These are phyloP conservation scores for Archivesica marissinica DNA, from an alignment of 1,140 invertebrate genomes.

Conservation along the genomic window DNA sequence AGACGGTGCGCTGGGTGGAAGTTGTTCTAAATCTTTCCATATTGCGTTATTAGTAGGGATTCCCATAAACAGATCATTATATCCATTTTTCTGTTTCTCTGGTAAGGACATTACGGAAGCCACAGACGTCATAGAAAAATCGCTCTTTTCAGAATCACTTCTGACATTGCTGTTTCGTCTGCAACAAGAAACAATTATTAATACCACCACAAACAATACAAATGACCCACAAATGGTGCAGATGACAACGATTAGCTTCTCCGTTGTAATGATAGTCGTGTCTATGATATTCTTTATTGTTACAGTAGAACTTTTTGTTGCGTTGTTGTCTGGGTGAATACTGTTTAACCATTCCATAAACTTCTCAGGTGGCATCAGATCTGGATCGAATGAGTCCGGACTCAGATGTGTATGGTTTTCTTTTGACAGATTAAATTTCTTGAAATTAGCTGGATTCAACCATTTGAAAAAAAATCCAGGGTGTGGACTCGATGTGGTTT, in stretches of 20 bases:
- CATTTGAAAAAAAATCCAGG: neutral
- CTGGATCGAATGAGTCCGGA: neutral
- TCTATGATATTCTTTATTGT: slow-evolving; percentile 21
- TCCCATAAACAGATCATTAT: slow-evolving; percentile 45
- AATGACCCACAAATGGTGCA: slow-evolving; percentile 12
- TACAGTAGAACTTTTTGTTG: neutral
- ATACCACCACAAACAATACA: slow-evolving; percentile 12
- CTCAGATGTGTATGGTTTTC: neutral
- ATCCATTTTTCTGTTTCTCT: slow-evolving; percentile 16
- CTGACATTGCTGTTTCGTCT: neutral
- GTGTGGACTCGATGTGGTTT: neutral
- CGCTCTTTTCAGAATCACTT: slow-evolving; percentile 20
- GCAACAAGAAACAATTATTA: slow-evolving; percentile 13
- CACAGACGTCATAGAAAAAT: neutral
- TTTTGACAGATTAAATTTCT: too few species aligned
- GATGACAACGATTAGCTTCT: slow-evolving; percentile 34
- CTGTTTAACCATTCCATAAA: slow-evolving; percentile 41
- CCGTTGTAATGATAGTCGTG: neutral
- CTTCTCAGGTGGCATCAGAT: neutral
- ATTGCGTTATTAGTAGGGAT: slow-evolving; percentile 48
- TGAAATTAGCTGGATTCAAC: neutral
- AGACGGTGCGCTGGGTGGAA: neutral
- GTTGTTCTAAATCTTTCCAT: slow-evolving; percentile 33
- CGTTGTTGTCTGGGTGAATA: neutral
- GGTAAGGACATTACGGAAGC: neutral